A percentile compares a stretch with the other conserved stretches of the same genome.
Conservation (phyloP, 2,888 invertebrate genomes). For the Diaprepes abbreviatus region DNA sequence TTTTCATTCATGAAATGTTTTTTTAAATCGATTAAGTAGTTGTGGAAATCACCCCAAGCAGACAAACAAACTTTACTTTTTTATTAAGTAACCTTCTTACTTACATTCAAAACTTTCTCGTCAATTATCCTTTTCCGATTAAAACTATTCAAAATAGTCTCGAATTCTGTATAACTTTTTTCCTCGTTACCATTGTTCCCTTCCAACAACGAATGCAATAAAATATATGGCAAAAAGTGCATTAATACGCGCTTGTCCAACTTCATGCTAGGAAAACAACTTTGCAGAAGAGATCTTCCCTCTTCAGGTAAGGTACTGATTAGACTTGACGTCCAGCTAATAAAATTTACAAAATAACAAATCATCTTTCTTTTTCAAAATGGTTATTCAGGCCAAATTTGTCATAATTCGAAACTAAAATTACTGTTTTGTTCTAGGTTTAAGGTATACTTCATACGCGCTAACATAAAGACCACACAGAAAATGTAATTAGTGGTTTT, state of each 20-base stretch:
- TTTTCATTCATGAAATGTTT: too few species aligned
- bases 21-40: too few species aligned
- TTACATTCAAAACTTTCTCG: conserved; percentile 55
- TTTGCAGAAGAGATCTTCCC: conserved; percentile 74
- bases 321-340: conserved; percentile 80
- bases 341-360: too few species aligned
- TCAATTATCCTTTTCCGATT: conserved; percentile 54
- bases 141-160: conserved; percentile 69
- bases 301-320: conserved; percentile 75
- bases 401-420: too few species aligned
- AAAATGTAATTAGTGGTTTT: too few species aligned
- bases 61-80: too few species aligned
- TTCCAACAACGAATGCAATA: conserved; percentile 76
- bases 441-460: too few species aligned
- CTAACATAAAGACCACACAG: too few species aligned
- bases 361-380: too few species aligned
- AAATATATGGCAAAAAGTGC: conserved; percentile 81
- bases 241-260: conserved; percentile 80
- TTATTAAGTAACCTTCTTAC: not conserved
- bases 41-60: too few species aligned
- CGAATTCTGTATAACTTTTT: conserved; percentile 71
- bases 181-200: conserved; percentile 65
- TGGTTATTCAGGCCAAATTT: too few species aligned
- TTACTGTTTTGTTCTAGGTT: too few species aligned
- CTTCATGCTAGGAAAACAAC: conserved; percentile 82